Evolutionary conservation across 2,113 vertebrate species (phyloP).

Genomic region (Catagonus wagneri): DNA sequence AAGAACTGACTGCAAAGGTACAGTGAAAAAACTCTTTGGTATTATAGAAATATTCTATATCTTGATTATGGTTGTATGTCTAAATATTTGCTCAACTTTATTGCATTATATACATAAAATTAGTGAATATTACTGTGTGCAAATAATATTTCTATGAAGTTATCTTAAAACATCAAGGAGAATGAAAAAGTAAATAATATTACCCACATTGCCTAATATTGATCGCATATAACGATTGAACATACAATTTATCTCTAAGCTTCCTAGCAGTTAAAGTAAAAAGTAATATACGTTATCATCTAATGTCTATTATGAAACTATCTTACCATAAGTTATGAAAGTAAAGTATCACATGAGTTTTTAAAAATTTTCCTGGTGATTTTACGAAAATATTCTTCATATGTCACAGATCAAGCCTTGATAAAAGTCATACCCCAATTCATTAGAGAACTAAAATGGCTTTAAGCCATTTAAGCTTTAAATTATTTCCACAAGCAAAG

Average conservation of each 20-base stretch:
- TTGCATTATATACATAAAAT: not conserved
- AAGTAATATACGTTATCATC: not conserved
- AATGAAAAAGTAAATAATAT: not conserved
- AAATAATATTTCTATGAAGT: not conserved
- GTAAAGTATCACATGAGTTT: not conserved
- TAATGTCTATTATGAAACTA: not conserved
- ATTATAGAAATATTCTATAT: not conserved
- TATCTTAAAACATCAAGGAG: not conserved
- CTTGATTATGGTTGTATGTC: not conserved
- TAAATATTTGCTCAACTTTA: not conserved
- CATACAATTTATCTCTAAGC: not conserved
- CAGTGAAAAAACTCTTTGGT: not conserved
- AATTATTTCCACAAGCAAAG: not conserved
- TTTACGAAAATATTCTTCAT: not conserved
- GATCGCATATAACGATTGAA: not conserved
- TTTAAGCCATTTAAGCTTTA: not conserved
- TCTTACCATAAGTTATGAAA: not conserved
- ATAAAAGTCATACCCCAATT: not conserved
- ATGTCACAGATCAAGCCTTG: not conserved
- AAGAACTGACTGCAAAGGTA: accelerated
- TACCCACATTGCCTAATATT: not conserved
- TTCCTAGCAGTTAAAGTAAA: not conserved
- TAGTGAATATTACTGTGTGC: not conserved
- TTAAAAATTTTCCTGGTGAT: not conserved
- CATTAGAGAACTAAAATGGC: not conserved